These are phyloP conservation scores for Turritopsis rubra DNA, from an alignment of 30 jellyfish, hydroid and myxozoan species.

Conservation along the genomic window DNA sequence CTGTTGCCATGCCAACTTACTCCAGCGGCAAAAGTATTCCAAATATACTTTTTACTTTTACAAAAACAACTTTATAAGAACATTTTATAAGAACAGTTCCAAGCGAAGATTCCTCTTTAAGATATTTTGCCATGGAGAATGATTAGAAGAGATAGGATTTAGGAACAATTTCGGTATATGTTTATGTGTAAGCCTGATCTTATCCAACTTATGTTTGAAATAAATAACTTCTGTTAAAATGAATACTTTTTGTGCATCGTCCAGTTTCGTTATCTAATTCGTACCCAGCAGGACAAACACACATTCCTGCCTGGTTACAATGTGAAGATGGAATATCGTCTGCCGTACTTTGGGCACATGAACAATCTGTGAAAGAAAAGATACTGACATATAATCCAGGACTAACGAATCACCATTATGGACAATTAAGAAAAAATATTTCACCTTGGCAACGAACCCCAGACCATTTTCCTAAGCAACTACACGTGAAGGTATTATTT, in stretches of 20 bases:
- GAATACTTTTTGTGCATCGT: too few species aligned
- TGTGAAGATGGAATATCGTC: conserved; percentile 45
- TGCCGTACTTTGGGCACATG: conserved; percentile 47
- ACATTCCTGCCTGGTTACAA: conserved; percentile 65
- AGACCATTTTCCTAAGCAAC: conserved; percentile 42
- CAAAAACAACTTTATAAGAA: too few species aligned
- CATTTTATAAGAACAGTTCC: too few species aligned
- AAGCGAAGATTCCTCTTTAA: too few species aligned
- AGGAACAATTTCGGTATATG: too few species aligned
- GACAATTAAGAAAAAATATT: background rate
- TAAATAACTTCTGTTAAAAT: background rate
- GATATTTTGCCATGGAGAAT: background rate
- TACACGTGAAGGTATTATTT: conserved; percentile 12
- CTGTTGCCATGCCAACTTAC: background rate
- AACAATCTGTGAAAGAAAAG: conserved; percentile 39
- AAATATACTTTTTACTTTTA: background rate
- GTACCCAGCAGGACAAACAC: conserved; percentile 84
- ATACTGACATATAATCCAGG: background rate
- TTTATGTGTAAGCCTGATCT: too few species aligned
- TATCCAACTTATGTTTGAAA: too few species aligned
- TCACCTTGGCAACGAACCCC: conserved; percentile 55
- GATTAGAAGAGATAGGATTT: background rate
- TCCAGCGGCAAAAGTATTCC: background rate
- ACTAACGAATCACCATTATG: background rate
- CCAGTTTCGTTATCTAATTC: conserved; percentile 12